Base-by-base conservation (phyloP, 1,140 invertebrate species). In the Apis dorsata region DNA sequence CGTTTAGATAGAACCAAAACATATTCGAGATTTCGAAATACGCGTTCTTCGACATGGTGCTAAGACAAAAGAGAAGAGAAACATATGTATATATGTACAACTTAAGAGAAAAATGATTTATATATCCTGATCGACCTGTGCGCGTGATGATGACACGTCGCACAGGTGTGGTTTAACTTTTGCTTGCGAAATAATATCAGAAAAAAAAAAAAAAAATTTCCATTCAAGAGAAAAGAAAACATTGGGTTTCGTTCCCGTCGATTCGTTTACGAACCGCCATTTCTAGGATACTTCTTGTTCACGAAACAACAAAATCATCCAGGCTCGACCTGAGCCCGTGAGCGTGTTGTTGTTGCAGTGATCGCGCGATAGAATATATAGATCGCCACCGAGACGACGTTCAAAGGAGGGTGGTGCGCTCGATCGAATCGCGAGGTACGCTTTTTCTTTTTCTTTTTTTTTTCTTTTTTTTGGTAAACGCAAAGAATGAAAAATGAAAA, bases 201-300 rank as follows among this genome's bases (percentile, higher is more conserved):
- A 24, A 24, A 24, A 44, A 44, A 44, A 44, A 44, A 44, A 44
- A 44, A 7, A 7, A 44, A 44, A 7, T 7, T 55, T 72, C 44
- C 19, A 34, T 21, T 59, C 11, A n/a, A 44, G 21, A 13, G 55
- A 34, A 24, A 13, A 57, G 21, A 21, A 71, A 66, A 79, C 51
- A 34, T 44, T 59, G 28, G 53, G n/a, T 69, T n/a, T n/a, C 28
- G 65, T 68, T 79, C 72, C 80, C 80, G 65, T 86, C 70, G 80
- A 84, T 76, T 77, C 80, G 65, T 34, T 34, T 34, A 79, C 70
- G 85, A 86, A 80, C 65, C 66, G 72, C 55, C 60, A 13, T 79
- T 79, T 19, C 17, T 15, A 51, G 60, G 28, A 69, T 76, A 60
- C 57, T 55, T 57, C 63, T 72, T 72, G 79, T 53, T 55, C 10